Conservation (phyloP, 2,888 invertebrate genomes). For the Aplocera efformata region DNA sequence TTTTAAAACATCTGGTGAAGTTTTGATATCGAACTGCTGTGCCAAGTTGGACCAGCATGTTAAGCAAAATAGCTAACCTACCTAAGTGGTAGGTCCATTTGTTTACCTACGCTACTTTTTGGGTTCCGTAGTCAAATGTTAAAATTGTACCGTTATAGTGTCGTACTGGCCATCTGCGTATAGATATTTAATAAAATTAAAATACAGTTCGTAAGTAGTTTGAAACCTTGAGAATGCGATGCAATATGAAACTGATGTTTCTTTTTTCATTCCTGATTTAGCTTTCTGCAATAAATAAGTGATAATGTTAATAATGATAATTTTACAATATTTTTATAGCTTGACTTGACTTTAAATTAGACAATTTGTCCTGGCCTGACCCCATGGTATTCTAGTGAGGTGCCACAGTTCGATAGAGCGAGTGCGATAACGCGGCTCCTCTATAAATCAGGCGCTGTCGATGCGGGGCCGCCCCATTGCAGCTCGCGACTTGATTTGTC, state of each 20-base stretch:
- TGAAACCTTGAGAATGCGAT: no score
- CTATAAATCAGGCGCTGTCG: slow-evolving; percentile 78
- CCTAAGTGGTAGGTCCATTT: no score
- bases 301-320: slow-evolving; percentile 9
- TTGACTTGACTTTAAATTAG: slow-evolving; percentile 22
- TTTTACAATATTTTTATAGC: slow-evolving; percentile 16
- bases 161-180: no score
- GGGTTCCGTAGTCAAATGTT: no score
- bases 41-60: slow-evolving; percentile 7
- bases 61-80: background rate
- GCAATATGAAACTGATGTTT: no score
- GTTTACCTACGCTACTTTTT: no score
- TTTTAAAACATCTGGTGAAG: slow-evolving; percentile 45
- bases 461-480: slow-evolving; percentile 73
- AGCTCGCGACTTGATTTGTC: slow-evolving; percentile 75
- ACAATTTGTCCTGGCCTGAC: slow-evolving; percentile 26
- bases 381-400: slow-evolving; percentile 26
- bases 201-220: no score
- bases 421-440: slow-evolving; percentile 61
- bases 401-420: slow-evolving; percentile 28
- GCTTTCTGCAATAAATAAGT: no score
- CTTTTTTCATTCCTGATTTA: no score
- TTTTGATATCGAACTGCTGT: slow-evolving; percentile 27
- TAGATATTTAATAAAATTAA: no score
- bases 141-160: no score